Percentiles rank a stretch among this genome's conserved stretches.
These are phyloP conservation scores for Rhizomys pruinosus DNA, from an alignment of 2,113 vertebrate species.

Conservation along the genomic window DNA sequence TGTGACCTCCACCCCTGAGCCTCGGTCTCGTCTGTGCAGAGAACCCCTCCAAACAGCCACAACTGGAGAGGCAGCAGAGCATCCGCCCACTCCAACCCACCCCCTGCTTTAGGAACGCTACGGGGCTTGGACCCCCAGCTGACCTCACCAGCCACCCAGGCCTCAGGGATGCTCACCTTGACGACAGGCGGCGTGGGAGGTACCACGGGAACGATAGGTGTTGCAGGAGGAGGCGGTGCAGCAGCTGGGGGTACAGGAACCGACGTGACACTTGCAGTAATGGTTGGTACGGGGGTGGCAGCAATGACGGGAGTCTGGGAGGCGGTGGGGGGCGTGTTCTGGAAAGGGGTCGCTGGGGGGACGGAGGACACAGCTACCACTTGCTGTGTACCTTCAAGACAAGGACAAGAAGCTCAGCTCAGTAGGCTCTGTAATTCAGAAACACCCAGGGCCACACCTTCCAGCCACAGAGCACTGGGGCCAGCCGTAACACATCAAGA, in stretches of 20 bases:
- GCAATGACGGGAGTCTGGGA: conserved; percentile 96
- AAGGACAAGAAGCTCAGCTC: neutral
- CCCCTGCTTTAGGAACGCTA: neutral
- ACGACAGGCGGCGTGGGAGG: conserved; percentile 94
- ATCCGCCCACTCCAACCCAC: rapidly evolving
- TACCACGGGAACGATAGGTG: conserved; percentile 90
- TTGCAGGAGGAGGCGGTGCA: conserved; percentile 83
- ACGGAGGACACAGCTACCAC: conserved; percentile 91
- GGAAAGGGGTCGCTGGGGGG: conserved; percentile 90
- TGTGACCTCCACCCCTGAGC: conserved; percentile 63
- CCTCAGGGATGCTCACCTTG: conserved; percentile 88
- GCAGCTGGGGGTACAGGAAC: conserved; percentile 85
- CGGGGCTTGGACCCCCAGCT: neutral
- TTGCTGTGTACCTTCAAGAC: conserved; percentile 85
- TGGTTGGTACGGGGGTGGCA: conserved; percentile 94
- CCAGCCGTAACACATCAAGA: neutral
- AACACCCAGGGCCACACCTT: neutral
- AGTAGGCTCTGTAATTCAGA: neutral
- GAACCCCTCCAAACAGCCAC: neutral
- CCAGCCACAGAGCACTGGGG: neutral
- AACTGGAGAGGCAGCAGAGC: neutral
- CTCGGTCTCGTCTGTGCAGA: neutral
- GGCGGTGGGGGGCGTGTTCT: conserved; percentile 89
- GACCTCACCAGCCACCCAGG: rapidly evolving
- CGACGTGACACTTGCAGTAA: conserved; percentile 86